Evolutionary conservation across 1,140 invertebrate species (phyloP), one percentile per base, ranked within the genome.

Genomic region (Ditylenchus dipsaci): DNA sequence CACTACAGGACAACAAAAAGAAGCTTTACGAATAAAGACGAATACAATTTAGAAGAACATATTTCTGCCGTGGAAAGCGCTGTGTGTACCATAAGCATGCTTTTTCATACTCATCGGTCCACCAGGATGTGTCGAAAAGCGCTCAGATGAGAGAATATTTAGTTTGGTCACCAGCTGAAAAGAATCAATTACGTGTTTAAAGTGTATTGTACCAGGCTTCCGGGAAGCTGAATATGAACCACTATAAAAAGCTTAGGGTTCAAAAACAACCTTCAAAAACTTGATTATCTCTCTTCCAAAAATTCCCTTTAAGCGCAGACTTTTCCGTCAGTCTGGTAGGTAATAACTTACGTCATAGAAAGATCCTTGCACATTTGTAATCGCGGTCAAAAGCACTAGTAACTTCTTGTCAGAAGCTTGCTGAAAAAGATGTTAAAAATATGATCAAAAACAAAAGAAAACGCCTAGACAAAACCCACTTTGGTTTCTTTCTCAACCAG

Each of bases 331-430:
- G n/a, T n/a, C n/a, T n/a, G 43, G 3, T 53, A 21, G n/a, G 15
- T 7, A 21, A 30, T 33, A 61, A 71, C 38, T 33, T 59, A 21
- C 30, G 15, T 65, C 33, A 38, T 21, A 65, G 17, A 65, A 23
- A 13, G 63, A 26, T 17, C 71, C 71, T 45, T 71, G 70, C 7
- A 73, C 70, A 47, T 42, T 63, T 1, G 72, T 74, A 27, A 71
- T 29, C 1, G 69, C 71, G 29, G 49, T 62, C 27, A 78, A 49
- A 19, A 75, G 53, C 43, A 75, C 73, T 15, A 78, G 60, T 23
- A 75, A 27, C 42, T 75, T 77, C 19, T 75, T 60, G 62, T 75
- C 70, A 15, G 68, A 59, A 21, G 38, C 59, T 49, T 73, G 69
- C 69, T 70, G 45, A 68, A 67, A n/a, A n/a, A n/a, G n/a, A 58